Conservation (phyloP, 2,797 vertebrate genomes). For the Taeniopygia guttata region DNA sequence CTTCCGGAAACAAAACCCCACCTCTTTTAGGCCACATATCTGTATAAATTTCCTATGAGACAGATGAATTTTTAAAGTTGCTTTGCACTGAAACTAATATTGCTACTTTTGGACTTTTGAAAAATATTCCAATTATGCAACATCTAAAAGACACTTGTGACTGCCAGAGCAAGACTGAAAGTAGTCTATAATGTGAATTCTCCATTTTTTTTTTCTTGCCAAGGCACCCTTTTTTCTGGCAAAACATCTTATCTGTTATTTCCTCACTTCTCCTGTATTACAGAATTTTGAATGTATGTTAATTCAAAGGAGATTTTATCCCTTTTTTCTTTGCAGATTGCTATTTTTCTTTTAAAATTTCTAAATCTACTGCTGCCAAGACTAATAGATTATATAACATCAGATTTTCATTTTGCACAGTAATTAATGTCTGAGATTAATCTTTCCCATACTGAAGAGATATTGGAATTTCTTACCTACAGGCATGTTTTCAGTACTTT, state of each 20-base stretch:
- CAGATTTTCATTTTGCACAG: conserved; percentile 57
- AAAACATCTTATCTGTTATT: not conserved
- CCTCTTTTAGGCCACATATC: not conserved
- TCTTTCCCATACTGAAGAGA: conserved; percentile 43
- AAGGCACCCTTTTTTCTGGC: not conserved
- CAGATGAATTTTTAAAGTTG: not conserved
- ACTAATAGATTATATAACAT: conserved; percentile 44
- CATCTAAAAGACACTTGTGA: not conserved
- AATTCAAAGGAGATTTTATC: not conserved
- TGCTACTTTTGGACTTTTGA: not conserved
- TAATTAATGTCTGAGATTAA: conserved; percentile 66
- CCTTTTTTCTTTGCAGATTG: not conserved
- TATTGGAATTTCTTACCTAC: conserved; percentile 60
- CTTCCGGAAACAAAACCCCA: not conserved
- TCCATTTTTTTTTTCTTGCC: not conserved
- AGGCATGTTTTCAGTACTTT: conserved; percentile 57
- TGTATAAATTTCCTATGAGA: not conserved
- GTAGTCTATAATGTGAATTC: not conserved
- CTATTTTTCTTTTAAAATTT: not conserved
- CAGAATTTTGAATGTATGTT: not conserved
- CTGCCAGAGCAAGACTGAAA: not conserved
- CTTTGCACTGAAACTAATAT: not conserved
- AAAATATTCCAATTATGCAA: not conserved
- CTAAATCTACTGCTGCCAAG: not conserved
- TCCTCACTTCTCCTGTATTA: not conserved